A percentile compares a stretch with the other conserved stretches of the same genome.
phyloP scores from a whole-genome alignment of 2,888 invertebrate species.

The Synergus umbraculus region DNA sequence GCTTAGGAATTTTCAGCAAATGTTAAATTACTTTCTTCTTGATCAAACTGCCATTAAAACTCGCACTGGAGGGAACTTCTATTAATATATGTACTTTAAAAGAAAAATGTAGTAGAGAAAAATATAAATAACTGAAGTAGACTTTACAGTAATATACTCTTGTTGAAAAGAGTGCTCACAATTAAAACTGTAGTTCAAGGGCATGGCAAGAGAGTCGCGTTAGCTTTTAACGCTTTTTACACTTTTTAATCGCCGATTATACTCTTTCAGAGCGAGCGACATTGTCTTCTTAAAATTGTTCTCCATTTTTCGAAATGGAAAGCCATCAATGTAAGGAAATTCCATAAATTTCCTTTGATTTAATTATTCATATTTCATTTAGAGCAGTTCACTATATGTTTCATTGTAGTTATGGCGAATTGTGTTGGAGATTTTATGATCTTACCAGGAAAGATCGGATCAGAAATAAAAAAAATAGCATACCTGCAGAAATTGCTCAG shows the following conservation, averaged over 20 bases:
- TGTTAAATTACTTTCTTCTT: background rate
- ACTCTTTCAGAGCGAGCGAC: slow-evolving; percentile 50
- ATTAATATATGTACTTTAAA: no score
- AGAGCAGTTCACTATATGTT: slow-evolving; percentile 1
- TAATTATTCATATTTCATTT: slow-evolving; percentile 25
- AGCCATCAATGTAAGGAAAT: no score
- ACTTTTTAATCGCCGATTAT: slow-evolving; percentile 67
- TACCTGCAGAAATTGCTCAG: slow-evolving; percentile 2
- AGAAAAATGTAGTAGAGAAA: no score
- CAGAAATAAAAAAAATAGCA: slow-evolving; percentile 15
- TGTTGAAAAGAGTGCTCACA: background rate
- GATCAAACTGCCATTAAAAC: background rate
- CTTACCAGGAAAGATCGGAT: slow-evolving; percentile 18
- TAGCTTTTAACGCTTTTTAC: slow-evolving; percentile 70
- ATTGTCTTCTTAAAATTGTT: background rate
- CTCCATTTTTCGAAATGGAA: no score
- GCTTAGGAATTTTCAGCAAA: slow-evolving; percentile 3
- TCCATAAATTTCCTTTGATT: background rate
- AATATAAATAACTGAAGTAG: no score
- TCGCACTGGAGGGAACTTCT: background rate
- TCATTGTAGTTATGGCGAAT: background rate
- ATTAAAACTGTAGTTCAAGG: background rate
- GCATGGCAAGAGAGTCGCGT: slow-evolving; percentile 71
- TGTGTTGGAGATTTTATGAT: slow-evolving; percentile 8
- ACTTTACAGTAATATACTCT: background rate